Evolutionary conservation across 2,888 invertebrate genomes (phyloP).

Genomic region (Sericinus montela): DNA sequence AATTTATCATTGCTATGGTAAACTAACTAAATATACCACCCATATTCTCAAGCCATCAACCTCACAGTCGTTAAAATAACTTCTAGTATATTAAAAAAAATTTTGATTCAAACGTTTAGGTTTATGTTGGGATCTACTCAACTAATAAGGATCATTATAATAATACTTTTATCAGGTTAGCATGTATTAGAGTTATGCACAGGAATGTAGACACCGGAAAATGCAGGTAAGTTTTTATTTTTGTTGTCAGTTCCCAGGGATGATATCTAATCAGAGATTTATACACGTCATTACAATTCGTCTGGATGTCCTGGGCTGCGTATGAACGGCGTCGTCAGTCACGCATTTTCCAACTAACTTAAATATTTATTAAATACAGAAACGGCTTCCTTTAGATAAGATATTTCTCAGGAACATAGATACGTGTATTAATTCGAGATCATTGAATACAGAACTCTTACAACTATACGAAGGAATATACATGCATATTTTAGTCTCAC

Average conservation of each 20-base stretch:
- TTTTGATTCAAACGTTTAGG: no score
- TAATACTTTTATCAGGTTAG: background rate
- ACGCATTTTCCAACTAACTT: constrained; percentile 57
- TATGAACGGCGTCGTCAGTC: constrained; percentile 31
- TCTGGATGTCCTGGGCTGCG: constrained; percentile 44
- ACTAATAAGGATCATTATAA: background rate
- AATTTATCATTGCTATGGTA: no score
- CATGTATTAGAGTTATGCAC: background rate
- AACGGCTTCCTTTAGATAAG: constrained; percentile 63
- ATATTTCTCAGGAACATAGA: constrained; percentile 46
- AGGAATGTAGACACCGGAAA: constrained; percentile 41
- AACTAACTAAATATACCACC: no score
- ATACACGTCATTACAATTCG: constrained; percentile 61
- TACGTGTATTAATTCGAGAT: constrained; percentile 1
- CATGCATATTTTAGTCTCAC: no score
- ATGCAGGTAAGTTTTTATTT: constrained; percentile 47
- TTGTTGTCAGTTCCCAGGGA: constrained; percentile 68
- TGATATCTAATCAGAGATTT: constrained; percentile 73
- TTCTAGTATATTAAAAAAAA: no score
- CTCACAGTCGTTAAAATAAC: no score
- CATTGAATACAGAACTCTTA: constrained; percentile 3
- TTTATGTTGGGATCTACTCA: no score
- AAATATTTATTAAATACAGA: constrained; percentile 69
- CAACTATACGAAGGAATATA: no score
- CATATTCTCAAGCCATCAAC: no score